Evolutionary conservation across 2,797 vertebrate genomes (phyloP), one percentile per base, ranked within the genome.

Genomic region (Paguma larvata): DNA sequence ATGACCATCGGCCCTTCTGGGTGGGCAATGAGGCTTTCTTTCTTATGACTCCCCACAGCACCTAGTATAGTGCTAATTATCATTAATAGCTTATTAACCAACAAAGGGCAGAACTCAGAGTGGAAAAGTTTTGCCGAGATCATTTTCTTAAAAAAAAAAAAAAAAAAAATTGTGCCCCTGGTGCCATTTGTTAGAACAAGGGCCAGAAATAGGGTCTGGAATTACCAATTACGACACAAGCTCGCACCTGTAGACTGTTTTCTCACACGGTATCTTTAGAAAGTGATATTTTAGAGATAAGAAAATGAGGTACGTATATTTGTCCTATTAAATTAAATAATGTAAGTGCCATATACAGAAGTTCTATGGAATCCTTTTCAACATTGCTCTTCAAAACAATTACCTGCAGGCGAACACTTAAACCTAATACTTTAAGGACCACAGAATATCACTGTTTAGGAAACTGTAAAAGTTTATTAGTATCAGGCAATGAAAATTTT

Each of bases 121-220:
- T 10, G 3, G 41, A 86, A 85, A 80, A 8, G 15, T 30, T 84
- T 70, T 82, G 0, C 34, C 30, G 48, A 59, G 19, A 21, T 87
- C 23, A 59, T 90, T 96, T 96, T 79, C 63, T 67, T 96, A 30
- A n/a, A 70, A 90, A 92, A 92, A 59, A 73, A 59, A 73, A 38
- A 44, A 73, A 48, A 32, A 73, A 91, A 91, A 90, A 67, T 38
- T 10, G 14, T 75, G n/a, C 0, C 91, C 18, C 27, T 84, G 11
- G 13, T n/a, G 10, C 59, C 93, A 12, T 72, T 65, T 85, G n/a
- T 82, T 92, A 65, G 87, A 87, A 80, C 32, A 62, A 97, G 16
- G 13, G 23, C 34, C 18, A 19, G 23, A 53, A 83, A 41, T 32
- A 53, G 3, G 4, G 12, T 80, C 27, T 84, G n/a, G 27, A 48